A percentile compares a stretch with the other conserved stretches of the same genome.
Evolutionary conservation across 2,888 invertebrate species (phyloP).

Genomic region (Slavum lentiscoides): DNA sequence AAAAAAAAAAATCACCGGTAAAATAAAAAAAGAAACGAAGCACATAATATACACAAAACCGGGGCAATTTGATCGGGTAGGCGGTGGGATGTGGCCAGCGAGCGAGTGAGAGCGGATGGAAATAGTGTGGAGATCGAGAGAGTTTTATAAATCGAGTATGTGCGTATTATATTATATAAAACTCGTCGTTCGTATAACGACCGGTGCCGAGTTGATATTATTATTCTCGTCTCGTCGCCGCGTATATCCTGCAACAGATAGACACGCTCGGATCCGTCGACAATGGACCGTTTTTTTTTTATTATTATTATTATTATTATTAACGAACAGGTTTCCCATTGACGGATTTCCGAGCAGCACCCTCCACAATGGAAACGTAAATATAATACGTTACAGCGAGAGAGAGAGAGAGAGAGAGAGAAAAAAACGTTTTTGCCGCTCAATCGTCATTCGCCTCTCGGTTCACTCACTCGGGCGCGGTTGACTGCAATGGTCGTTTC

Average conservation of each 20-base stretch:
- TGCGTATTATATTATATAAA: too few species aligned
- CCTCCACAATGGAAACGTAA: slow-evolving; percentile 37
- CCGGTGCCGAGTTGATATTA: slow-evolving; percentile 7
- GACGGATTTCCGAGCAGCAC: slow-evolving; percentile 45
- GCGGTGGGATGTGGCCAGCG: too few species aligned
- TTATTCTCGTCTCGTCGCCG: slow-evolving; percentile 8
- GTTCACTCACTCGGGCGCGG: slow-evolving; percentile 2
- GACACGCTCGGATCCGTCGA: slow-evolving; percentile 15
- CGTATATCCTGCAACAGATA: neutral
- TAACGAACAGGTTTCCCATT: slow-evolving; percentile 53
- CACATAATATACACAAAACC: slow-evolving; percentile 16
- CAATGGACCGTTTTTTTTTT: slow-evolving; percentile 41
- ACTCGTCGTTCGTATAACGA: neutral
- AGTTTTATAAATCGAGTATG: neutral
- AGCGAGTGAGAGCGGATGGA: too few species aligned
- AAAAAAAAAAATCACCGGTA: slow-evolving; percentile 2
- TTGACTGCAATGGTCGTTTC: neutral
- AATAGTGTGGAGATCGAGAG: neutral
- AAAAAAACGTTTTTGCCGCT: slow-evolving; percentile 6
- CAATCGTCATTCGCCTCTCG: slow-evolving; percentile 22
- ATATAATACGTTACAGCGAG: neutral
- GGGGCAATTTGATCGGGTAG: slow-evolving; percentile 14
- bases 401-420: too few species aligned
- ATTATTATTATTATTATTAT: neutral
- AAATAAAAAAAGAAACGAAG: slow-evolving; percentile 3